Evolutionary conservation across 2,797 vertebrate genomes (phyloP).

Genomic region (Hyperoplus immaculatus): DNA sequence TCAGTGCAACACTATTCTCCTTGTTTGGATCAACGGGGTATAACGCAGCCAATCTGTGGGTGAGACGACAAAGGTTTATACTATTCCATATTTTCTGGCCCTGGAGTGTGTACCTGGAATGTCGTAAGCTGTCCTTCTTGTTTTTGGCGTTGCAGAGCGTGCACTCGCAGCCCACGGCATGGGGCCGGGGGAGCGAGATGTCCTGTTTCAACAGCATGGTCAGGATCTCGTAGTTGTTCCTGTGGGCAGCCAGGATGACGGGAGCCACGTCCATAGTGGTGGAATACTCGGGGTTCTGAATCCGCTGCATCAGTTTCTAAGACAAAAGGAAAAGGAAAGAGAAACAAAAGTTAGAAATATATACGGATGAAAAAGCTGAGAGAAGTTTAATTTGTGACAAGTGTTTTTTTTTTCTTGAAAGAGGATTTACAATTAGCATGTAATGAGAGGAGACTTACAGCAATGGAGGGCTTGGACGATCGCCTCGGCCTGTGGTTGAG

Average conservation of each 20-base stretch:
- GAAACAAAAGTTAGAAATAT: slow-evolving; percentile 23
- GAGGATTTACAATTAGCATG: background rate
- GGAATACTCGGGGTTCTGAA: slow-evolving; percentile 98
- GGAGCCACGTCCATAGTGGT: slow-evolving; percentile 99
- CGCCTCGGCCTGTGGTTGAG: slow-evolving; percentile 96
- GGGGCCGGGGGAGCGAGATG: slow-evolving; percentile 97
- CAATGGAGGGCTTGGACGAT: slow-evolving; percentile 95
- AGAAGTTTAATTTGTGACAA: background rate
- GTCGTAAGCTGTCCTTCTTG: slow-evolving; percentile 98
- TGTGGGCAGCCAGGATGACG: slow-evolving; percentile 98
- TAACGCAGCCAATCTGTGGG: background rate
- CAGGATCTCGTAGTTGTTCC: slow-evolving; percentile 99
- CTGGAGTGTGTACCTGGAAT: slow-evolving; percentile 89
- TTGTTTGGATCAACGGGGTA: slow-evolving; percentile 20
- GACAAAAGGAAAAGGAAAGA: slow-evolving; percentile 6
- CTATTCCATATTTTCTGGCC: background rate
- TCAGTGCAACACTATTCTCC: background rate
- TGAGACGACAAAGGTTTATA: background rate
- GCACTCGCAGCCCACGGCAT: slow-evolving; percentile 98
- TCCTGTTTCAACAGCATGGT: slow-evolving; percentile 99
- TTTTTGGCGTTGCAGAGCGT: slow-evolving; percentile 98
- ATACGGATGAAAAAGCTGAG: accelerated
- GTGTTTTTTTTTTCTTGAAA: background rate
- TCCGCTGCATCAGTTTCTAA: slow-evolving; percentile 98
- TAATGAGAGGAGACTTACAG: slow-evolving; percentile 86